Evolutionary conservation across 2,113 vertebrate species (phyloP).

Genomic region (Salvelinus namaycush): DNA sequence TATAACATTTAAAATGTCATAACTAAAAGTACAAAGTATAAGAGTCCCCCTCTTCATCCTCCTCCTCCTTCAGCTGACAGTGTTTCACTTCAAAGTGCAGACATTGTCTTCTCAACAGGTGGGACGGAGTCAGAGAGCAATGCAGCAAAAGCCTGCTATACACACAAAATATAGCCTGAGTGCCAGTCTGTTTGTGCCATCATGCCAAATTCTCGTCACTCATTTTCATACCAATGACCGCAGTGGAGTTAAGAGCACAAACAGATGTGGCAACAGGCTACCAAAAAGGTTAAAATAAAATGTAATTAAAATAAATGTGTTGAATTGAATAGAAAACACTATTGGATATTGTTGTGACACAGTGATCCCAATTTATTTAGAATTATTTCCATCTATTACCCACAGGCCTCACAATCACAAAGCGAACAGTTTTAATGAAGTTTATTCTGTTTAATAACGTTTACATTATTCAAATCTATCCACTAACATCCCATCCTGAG

Average conservation of each 20-base stretch:
- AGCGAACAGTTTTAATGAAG: background rate
- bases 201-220: too few species aligned
- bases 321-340: background rate
- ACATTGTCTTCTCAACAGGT: slow-evolving; percentile 11
- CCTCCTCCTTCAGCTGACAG: slow-evolving; percentile 16
- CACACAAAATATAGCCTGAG: background rate
- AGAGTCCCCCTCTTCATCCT: slow-evolving; percentile 1
- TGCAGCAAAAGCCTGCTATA: background rate
- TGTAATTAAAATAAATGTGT: background rate
- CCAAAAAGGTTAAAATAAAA: background rate
- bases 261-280: too few species aligned
- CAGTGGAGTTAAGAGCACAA: too few species aligned
- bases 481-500: background rate
- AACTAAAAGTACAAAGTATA: slow-evolving; percentile 23
- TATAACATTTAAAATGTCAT: slow-evolving; percentile 15
- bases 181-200: too few species aligned
- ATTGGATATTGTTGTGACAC: background rate
- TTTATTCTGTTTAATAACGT: background rate
- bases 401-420: background rate
- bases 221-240: too few species aligned
- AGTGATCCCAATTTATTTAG: background rate
- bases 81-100: slow-evolving; percentile 21
- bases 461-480: slow-evolving; percentile 2
- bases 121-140: background rate
- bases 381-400: background rate